Percentiles rank a stretch among this genome's conserved stretches.
These are phyloP conservation scores for Alosa sapidissima DNA, from an alignment of 2,797 vertebrate species.

Conservation along the genomic window DNA sequence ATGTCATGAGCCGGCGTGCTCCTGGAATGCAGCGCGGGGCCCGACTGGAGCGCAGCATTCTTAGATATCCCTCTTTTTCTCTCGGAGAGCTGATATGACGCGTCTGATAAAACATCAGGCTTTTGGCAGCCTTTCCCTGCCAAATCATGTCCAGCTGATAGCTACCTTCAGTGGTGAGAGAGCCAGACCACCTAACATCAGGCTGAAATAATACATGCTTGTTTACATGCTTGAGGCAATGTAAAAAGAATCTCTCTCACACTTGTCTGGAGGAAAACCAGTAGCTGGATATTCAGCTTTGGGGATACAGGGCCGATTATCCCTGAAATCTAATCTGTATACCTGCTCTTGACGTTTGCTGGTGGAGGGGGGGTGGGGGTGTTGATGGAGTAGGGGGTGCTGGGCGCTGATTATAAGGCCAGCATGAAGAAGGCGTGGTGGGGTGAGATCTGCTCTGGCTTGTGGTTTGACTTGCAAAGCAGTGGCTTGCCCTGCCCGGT, in stretches of 20 bases:
- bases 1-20: conserved; percentile 61
- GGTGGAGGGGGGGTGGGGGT: conserved; percentile 39
- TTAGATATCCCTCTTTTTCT: conserved; percentile 22
- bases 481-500: conserved; percentile 46
- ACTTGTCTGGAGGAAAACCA: neutral
- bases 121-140: conserved; percentile 7
- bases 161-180: neutral
- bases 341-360: conserved; percentile 37
- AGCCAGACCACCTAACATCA: neutral
- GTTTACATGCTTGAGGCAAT: neutral
- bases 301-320: conserved; percentile 30
- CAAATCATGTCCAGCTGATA: conserved; percentile 5
- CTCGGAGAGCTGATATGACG: neutral
- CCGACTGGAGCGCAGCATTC: conserved; percentile 58
- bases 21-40: conserved; percentile 70
- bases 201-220: neutral
- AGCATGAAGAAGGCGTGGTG: conserved; percentile 29
- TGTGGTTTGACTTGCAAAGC: conserved; percentile 83
- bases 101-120: neutral
- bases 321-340: conserved; percentile 45
- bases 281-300: conserved; percentile 16
- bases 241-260: neutral
- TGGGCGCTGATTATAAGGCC: no score
- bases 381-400: neutral
- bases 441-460: conserved; percentile 52